Evolutionary conservation across 2,888 invertebrate genomes (phyloP), one percentile per base, ranked within the genome.

Genomic region (Drosophila formosana): DNA sequence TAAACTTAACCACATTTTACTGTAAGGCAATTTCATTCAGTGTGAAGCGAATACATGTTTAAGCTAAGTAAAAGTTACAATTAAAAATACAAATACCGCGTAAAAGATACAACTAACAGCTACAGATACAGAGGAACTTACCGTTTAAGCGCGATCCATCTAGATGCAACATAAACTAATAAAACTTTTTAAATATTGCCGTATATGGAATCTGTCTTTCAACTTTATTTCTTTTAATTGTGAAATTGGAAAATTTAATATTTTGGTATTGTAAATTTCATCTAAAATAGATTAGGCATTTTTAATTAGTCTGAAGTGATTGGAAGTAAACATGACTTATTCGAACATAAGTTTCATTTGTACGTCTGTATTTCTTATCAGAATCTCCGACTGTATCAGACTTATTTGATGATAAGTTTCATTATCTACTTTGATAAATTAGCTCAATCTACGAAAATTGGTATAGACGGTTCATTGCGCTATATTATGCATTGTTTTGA

Each of bases 1-100:
- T 67, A 68, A 70, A 65, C 26, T 71, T 53, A 68, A 67, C 67
- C 65, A 75, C 80, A 71, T 67, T 72, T 70, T 73, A 68, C 71
- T 77, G 53, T 82, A 77, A 73, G 76, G 18, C 61, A 66, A 63
- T 72, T 62, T 63, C 53, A 30, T 51, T 49, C 65, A 62, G 53
- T 66, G 66, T 71, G 55, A 70, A 67, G 34, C 55, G 50, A 65
- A 50, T 57, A 39, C 61, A 41, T 56, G 43, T 56, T 60, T 74
- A 77, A 74, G 51, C 57, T 74, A 73, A 66, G 52, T 47, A 46
- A 57, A 39, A 43, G 23, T 39, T 50, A 53, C 51, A 64, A 7
- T 58, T 64, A 39, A 32, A 49, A 18, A 41, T 32, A 51, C 25
- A 51, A 9, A 13, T 43, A 41, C 41, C 34, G 46, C 6, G 9